Conservation (phyloP, 2,888 invertebrate genomes). For the Aleiodes alternator region DNA sequence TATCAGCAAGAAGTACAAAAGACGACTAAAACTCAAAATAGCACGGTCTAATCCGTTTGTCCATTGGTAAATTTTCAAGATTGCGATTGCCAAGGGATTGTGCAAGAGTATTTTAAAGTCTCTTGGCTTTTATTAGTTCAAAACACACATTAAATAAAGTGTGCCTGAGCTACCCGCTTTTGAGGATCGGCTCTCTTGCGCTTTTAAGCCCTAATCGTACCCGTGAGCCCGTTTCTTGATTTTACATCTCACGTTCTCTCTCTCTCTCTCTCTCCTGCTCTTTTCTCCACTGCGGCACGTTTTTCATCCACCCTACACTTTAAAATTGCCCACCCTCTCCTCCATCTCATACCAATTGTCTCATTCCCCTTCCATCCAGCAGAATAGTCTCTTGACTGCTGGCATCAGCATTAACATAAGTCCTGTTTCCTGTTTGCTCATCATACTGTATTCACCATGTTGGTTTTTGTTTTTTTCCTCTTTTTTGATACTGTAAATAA, state of each 20-base stretch:
- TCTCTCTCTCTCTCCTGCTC: background rate
- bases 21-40: slow-evolving; percentile 15
- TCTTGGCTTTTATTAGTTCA: slow-evolving; percentile 63
- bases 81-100: slow-evolving; percentile 33
- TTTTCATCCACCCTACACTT: slow-evolving; percentile 30
- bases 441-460: slow-evolving; percentile 2
- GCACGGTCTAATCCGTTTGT: slow-evolving; percentile 29
- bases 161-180: slow-evolving; percentile 63
- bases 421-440: slow-evolving; percentile 21
- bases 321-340: slow-evolving; percentile 29
- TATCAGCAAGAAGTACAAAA: slow-evolving; percentile 13
- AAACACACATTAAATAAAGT: slow-evolving; percentile 75
- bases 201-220: slow-evolving; percentile 67
- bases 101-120: slow-evolving; percentile 48
- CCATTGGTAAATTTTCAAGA: background rate
- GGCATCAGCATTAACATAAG: slow-evolving; percentile 20
- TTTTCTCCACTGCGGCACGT: slow-evolving; percentile 10
- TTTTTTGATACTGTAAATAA: slow-evolving; percentile 7
- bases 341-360: slow-evolving; percentile 41
- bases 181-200: slow-evolving; percentile 63
- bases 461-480: background rate
- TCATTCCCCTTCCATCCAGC: slow-evolving; percentile 23
- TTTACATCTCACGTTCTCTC: slow-evolving; percentile 51
- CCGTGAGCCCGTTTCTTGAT: slow-evolving; percentile 60
- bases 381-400: slow-evolving; percentile 21